Percentiles rank a stretch among this genome's conserved stretches.
Conservation (phyloP, 2,888 invertebrate genomes). For the Melanostoma scalare region DNA sequence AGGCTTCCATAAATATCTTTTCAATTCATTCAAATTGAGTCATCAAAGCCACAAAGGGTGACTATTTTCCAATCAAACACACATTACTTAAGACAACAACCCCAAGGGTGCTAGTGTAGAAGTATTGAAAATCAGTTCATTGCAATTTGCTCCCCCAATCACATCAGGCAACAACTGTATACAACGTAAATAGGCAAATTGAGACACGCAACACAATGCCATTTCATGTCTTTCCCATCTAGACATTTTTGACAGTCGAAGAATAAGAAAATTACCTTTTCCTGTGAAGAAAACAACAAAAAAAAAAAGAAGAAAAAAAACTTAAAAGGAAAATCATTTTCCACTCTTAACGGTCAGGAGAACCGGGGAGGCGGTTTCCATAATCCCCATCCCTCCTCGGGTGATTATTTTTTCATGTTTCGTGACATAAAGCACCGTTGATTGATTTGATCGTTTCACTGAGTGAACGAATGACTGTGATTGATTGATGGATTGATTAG, state of each 20-base stretch:
- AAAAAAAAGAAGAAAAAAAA: conserved; percentile 19
- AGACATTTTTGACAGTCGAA: conserved; percentile 71
- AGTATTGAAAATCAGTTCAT: conserved; percentile 14
- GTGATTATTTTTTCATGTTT: conserved; percentile 67
- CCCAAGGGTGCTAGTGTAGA: conserved; percentile 37
- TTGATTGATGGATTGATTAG: conserved; percentile 70
- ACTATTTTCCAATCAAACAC: conserved; percentile 4
- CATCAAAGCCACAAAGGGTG: conserved; percentile 10
- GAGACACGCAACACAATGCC: conserved; percentile 67
- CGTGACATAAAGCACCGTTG: conserved; percentile 74
- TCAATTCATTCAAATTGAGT: background rate
- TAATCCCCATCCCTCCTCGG: background rate
- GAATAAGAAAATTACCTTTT: conserved; percentile 71
- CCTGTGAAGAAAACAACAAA: conserved; percentile 28
- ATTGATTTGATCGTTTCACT: conserved; percentile 80
- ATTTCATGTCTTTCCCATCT: conserved; percentile 48
- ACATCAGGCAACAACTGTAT: conserved; percentile 18
- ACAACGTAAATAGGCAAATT: conserved; percentile 38
- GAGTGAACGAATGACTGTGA: conserved; percentile 74
- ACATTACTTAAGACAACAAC: conserved; percentile 12
- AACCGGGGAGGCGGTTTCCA: background rate
- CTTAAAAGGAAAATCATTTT: conserved; percentile 30
- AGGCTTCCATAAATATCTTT: too few relatives aligned
- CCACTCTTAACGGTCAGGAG: background rate
- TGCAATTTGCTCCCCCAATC: conserved; percentile 1